Base-by-base conservation (phyloP, 2,113 vertebrate species). In the Mobula birostris region DNA sequence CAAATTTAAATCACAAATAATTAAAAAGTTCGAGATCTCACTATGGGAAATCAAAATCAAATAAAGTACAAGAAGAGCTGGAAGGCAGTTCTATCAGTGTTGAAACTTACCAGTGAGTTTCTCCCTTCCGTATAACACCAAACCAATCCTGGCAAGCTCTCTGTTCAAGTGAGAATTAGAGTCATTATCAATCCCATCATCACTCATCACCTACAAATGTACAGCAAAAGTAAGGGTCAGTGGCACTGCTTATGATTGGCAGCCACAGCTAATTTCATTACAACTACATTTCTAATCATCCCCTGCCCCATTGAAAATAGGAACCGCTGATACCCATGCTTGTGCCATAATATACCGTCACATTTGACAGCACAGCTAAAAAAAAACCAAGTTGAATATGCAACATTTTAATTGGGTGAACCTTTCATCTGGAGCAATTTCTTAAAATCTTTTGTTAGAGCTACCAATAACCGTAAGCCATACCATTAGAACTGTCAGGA, bases 1-100 rank as follows among this genome's bases (percentile, higher is more conserved):
- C 63, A 92, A 66, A 92, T 92, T 40, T 92, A 92, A 92, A 92
- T 92, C 90, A 72, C n/a, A 70, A 68, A 17, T 32, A 92, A 66
- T 70, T 72, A 72, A 92, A 82, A 72, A 88, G 14, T 61, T 85
- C 32, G 32, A 72, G 24, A 29, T 36, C 90, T 27, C 5, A 92
- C 70, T 24, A 68, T 32, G 19, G 70, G 0, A 92, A 92, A 92
- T 72, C 68, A 72, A 48, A 72, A 19, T 8, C 36, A 40, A 92
- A 72, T 92, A 74, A 19, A 36, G 11, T 48, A 88, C 27, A 63
- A 88, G 29, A 88, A 63, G 61, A 27, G 90, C 17, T 72, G 12
- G 63, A 8, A 40, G 11, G 40, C 15, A 40, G 14, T 72, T 92
- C 66, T 32, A 74, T 72, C 19, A 40, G 36, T 40, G 7, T 40